Conservation (phyloP, 1,140 invertebrate species). For the Drosophila tropicalis region DNA sequence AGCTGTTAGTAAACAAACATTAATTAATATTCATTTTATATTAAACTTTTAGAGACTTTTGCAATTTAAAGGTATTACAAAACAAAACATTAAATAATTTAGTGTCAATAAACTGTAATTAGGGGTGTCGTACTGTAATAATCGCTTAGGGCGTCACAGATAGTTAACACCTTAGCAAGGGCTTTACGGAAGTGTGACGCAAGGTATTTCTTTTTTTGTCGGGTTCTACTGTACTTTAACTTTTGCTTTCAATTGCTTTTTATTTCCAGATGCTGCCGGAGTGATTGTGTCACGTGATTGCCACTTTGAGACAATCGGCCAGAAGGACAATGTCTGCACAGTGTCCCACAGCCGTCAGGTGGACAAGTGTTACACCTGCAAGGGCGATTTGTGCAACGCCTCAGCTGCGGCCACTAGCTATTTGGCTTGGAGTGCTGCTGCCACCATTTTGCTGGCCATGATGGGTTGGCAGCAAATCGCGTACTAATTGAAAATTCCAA, state of each 20-base stretch:
- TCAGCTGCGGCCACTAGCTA: slow-evolving; percentile 83
- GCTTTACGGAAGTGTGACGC: too few relatives aligned
- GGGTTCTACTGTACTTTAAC: too few relatives aligned
- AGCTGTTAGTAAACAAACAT: too few relatives aligned
- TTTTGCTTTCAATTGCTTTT: background rate
- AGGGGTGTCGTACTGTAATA: too few relatives aligned
- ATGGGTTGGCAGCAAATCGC: slow-evolving; percentile 64
- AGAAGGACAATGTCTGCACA: slow-evolving; percentile 71
- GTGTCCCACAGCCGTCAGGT: slow-evolving; percentile 74
- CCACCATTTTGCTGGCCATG: slow-evolving; percentile 64
- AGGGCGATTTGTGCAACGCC: slow-evolving; percentile 85
- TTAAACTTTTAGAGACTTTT: too few relatives aligned
- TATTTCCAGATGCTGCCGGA: slow-evolving; percentile 66
- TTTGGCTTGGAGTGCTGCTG: slow-evolving; percentile 83
- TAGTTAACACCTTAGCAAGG: too few relatives aligned
- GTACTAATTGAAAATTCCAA: slow-evolving; percentile 38
- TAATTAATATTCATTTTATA: too few relatives aligned
- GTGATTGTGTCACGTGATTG: slow-evolving; percentile 76
- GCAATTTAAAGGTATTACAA: too few relatives aligned
- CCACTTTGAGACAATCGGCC: slow-evolving; percentile 73
- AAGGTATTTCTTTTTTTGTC: too few relatives aligned
- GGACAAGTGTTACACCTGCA: slow-evolving; percentile 84
- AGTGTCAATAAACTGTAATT: too few relatives aligned
- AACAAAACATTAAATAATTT: too few relatives aligned
- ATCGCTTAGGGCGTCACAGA: too few relatives aligned